Conservation (phyloP, 2,797 vertebrate species). For the Perodicticus potto region DNA sequence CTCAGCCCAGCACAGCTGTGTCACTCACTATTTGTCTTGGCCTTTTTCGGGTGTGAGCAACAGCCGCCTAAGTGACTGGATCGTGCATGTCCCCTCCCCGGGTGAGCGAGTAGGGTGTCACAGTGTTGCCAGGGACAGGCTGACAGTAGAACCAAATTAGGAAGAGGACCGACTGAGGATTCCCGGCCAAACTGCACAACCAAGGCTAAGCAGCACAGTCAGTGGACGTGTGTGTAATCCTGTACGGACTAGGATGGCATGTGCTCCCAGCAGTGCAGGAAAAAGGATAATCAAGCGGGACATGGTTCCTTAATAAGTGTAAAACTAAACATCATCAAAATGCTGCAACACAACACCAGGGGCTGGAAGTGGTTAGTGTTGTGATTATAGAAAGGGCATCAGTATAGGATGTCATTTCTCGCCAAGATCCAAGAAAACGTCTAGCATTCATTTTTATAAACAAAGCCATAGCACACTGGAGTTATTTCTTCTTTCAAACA, state of each 20-base stretch:
- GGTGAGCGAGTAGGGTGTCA: background rate
- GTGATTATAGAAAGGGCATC: slow-evolving; percentile 82
- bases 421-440: slow-evolving; percentile 80
- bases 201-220: slow-evolving; percentile 49
- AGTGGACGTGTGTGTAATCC: slow-evolving; percentile 64
- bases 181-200: slow-evolving; percentile 61
- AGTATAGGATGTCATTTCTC: slow-evolving; percentile 82
- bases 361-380: slow-evolving; percentile 83
- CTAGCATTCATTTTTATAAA: slow-evolving; percentile 82
- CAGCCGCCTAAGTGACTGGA: slow-evolving; percentile 60
- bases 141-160: slow-evolving; percentile 78
- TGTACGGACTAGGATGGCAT: slow-evolving; percentile 7
- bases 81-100: slow-evolving; percentile 61
- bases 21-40: slow-evolving; percentile 78
- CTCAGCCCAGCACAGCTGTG: background rate
- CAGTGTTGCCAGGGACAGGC: slow-evolving; percentile 73
- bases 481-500: slow-evolving; percentile 78
- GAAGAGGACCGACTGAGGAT: slow-evolving; percentile 56
- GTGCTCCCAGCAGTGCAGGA: slow-evolving; percentile 30
- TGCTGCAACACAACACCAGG: slow-evolving; percentile 66
- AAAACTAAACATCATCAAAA: slow-evolving; percentile 83
- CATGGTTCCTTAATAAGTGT: slow-evolving; percentile 76
- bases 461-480: slow-evolving; percentile 76
- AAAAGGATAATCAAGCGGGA: slow-evolving; percentile 79
- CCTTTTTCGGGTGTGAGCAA: slow-evolving; percentile 38